Percentiles rank a stretch among this genome's conserved stretches.
Conservation (phyloP, 1,140 invertebrate genomes). For the Drosophila chauvacae region DNA sequence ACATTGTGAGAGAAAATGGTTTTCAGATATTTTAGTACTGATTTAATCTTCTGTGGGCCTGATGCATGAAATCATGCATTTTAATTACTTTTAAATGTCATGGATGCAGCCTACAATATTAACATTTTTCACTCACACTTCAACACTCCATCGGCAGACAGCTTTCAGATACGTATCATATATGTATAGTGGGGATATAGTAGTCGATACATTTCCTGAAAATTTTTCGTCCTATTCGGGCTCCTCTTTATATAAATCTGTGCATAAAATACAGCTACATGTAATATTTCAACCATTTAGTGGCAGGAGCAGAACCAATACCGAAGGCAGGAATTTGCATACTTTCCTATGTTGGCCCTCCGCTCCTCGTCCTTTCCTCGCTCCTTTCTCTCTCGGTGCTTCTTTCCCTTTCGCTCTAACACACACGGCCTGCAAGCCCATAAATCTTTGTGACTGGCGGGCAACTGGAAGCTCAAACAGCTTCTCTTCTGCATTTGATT, state of each 20-base stretch:
- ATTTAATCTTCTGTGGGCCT: no score
- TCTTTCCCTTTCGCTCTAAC: background rate
- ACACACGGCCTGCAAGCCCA: slow-evolving; percentile 26
- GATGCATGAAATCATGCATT: no score
- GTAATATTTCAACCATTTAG: slow-evolving; percentile 64
- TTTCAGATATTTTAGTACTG: no score
- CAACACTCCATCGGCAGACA: no score
- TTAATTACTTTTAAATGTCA: no score
- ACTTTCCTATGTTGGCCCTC: slow-evolving; percentile 19
- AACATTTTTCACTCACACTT: no score
- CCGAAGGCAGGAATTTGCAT: slow-evolving; percentile 49
- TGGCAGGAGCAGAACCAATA: slow-evolving; percentile 43
- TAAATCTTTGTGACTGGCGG: slow-evolving; percentile 63
- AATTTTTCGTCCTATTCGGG: background rate
- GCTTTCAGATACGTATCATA: no score
- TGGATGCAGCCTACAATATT: no score
- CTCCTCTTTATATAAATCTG: slow-evolving; percentile 38
- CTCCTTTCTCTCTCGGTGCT: background rate
- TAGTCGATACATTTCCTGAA: background rate
- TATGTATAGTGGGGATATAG: background rate
- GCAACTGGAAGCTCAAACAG: slow-evolving; percentile 56
- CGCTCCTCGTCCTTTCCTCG: background rate
- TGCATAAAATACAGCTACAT: slow-evolving; percentile 63
- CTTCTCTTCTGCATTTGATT: slow-evolving; percentile 62
- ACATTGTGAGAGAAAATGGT: no score